Conservation (phyloP, 2,888 invertebrate species). For the Monochamus alternatus region DNA sequence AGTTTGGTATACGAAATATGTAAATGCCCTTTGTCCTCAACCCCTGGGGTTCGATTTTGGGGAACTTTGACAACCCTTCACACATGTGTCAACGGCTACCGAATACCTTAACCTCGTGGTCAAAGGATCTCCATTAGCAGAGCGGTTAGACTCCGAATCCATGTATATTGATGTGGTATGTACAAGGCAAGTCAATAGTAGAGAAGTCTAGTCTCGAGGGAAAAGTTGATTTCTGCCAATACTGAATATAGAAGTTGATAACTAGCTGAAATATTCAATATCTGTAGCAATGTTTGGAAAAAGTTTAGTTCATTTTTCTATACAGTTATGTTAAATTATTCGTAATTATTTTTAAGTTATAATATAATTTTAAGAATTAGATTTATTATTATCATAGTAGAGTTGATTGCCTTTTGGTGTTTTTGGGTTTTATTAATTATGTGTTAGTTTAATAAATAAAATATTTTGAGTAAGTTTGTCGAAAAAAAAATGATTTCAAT, state of each 20-base stretch:
- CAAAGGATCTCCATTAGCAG: conserved; percentile 24
- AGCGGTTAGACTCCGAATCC: conserved; percentile 24
- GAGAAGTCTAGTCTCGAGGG: conserved; percentile 28
- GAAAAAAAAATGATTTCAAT: too few species aligned
- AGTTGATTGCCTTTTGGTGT: too few species aligned
- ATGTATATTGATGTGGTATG: conserved; percentile 20
- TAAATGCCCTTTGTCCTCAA: neutral
- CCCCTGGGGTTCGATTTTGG: neutral
- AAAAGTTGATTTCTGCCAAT: conserved; percentile 21
- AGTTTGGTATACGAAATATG: neutral
- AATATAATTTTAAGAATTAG: too few species aligned
- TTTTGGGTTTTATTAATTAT: too few species aligned
- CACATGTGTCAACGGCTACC: conserved; percentile 13
- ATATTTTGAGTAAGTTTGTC: too few species aligned
- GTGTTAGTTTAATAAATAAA: too few species aligned
- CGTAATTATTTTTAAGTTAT: too few species aligned
- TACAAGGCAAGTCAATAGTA: conserved; percentile 24
- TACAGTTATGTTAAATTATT: too few species aligned
- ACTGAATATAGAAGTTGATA: conserved; percentile 6
- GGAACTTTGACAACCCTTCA: neutral
- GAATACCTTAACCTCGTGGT: conserved; percentile 6
- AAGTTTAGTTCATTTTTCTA: too few species aligned
- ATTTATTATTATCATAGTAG: too few species aligned
- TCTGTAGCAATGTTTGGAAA: too few species aligned
- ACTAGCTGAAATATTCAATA: neutral